Percentiles rank a stretch among this genome's conserved stretches.
Evolutionary conservation across 2,113 vertebrate genomes (phyloP).

Genomic region (Acanthochromis polyacanthus): DNA sequence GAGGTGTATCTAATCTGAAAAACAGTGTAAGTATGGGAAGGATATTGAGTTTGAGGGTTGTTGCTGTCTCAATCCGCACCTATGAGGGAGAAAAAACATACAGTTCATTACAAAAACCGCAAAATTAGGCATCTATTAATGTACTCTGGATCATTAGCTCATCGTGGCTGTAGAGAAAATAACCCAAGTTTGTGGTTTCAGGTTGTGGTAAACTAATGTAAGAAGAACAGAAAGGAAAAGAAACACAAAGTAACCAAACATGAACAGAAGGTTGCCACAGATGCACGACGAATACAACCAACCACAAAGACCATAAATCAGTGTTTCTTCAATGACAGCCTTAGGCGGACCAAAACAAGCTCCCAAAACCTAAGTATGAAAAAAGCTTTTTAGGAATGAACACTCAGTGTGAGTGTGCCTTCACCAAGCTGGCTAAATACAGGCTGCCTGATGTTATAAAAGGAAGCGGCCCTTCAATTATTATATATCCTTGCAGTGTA

Average conservation of each 20-base stretch:
- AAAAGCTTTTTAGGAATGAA: neutral
- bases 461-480: neutral
- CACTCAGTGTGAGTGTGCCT: neutral
- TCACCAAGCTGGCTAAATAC: neutral
- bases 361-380: too few relatives aligned
- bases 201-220: neutral
- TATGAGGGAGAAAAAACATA: conserved; percentile 53
- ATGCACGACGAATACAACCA: neutral
- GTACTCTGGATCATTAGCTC: neutral
- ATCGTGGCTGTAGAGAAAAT: neutral
- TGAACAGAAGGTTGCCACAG: conserved; percentile 12
- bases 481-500: conserved; percentile 20
- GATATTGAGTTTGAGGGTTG: conserved; percentile 98
- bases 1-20: neutral
- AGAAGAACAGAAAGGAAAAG: neutral
- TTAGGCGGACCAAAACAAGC: neutral
- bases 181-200: too few relatives aligned
- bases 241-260: conserved; percentile 5
- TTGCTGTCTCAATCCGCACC: conserved; percentile 97
- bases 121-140: neutral
- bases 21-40: conserved; percentile 75
- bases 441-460: conserved; percentile 21
- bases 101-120: neutral
- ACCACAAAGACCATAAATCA: conserved; percentile 1
- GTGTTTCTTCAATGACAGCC: neutral